A percentile compares a stretch with the other conserved stretches of the same genome.
Conservation (phyloP, 2,797 vertebrate species). For the Hippoglossus hippoglossus region DNA sequence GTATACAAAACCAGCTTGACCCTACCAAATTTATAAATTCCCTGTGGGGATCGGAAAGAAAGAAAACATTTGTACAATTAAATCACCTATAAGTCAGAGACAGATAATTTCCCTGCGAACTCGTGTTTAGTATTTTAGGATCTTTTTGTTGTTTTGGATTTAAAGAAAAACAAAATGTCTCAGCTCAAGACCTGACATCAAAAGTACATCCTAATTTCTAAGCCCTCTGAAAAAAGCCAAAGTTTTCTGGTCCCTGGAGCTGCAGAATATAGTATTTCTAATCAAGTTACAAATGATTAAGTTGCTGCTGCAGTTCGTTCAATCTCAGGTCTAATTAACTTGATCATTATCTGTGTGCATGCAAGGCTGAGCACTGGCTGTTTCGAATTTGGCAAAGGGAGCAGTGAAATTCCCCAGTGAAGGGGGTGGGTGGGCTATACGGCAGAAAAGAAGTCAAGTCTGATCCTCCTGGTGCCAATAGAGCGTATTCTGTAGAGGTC, state of each 20-base stretch:
- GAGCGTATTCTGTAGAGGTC: slow-evolving; percentile 48
- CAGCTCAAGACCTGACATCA: slow-evolving; percentile 69
- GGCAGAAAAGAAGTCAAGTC: slow-evolving; percentile 68
- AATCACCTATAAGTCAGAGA: slow-evolving; percentile 45
- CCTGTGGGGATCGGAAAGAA: slow-evolving; percentile 68
- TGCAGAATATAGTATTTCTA: slow-evolving; percentile 86
- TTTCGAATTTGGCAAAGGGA: slow-evolving; percentile 81
- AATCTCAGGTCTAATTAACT: slow-evolving; percentile 89
- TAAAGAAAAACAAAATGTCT: slow-evolving; percentile 62
- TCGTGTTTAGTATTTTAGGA: slow-evolving; percentile 26
- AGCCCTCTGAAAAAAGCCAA: slow-evolving; percentile 48
- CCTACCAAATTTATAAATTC: slow-evolving; percentile 88
- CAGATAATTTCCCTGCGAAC: slow-evolving; percentile 25
- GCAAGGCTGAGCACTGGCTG: slow-evolving; percentile 86
- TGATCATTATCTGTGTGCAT: slow-evolving; percentile 87
- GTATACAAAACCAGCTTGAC: slow-evolving; percentile 89
- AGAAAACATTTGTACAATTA: slow-evolving; percentile 62
- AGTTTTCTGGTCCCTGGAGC: slow-evolving; percentile 79
- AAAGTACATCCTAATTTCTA: slow-evolving; percentile 75
- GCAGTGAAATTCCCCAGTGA: slow-evolving; percentile 76
- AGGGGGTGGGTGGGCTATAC: slow-evolving; percentile 49
- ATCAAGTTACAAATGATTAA: slow-evolving; percentile 89
- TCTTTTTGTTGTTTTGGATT: slow-evolving; percentile 60
- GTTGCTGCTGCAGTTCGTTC: slow-evolving; percentile 86
- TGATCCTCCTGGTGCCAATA: slow-evolving; percentile 64